Conservation (phyloP, 2,888 invertebrate genomes). For the Philonicus albiceps region DNA sequence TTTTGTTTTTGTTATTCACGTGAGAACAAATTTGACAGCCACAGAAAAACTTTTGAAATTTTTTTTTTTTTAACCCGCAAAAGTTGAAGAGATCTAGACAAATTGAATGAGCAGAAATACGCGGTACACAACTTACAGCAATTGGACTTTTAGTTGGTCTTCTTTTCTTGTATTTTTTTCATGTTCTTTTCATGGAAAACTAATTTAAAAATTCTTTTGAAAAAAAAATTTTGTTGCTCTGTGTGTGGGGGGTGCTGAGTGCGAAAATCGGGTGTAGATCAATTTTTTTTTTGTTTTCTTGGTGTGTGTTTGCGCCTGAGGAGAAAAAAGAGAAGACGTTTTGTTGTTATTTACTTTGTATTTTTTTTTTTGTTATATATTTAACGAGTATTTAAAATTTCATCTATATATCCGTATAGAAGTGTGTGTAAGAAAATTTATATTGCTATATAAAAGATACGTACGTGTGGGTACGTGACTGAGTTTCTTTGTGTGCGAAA, state of each 20-base stretch:
- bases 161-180: too few species aligned
- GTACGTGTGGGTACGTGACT: conserved; percentile 5
- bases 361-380: neutral
- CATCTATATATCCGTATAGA: neutral
- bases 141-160: too few species aligned
- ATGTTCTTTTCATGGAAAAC: too few species aligned
- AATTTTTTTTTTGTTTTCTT: neutral
- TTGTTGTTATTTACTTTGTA: too few species aligned
- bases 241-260: conserved; percentile 18
- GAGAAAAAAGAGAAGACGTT: neutral
- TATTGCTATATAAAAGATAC: neutral
- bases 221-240: too few species aligned
- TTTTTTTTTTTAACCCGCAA: too few species aligned
- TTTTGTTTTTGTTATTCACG: too few species aligned
- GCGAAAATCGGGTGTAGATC: neutral
- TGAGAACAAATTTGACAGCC: neutral
- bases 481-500: conserved; percentile 7
- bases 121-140: too few species aligned
- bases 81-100: too few species aligned
- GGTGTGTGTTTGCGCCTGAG: neutral
- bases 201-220: too few species aligned
- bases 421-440: conserved; percentile 1
- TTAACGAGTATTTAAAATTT: too few species aligned
- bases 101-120: too few species aligned
- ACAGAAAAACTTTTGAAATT: neutral